Conservation (phyloP, 2,888 invertebrate species). For the Chirona hameri region DNA sequence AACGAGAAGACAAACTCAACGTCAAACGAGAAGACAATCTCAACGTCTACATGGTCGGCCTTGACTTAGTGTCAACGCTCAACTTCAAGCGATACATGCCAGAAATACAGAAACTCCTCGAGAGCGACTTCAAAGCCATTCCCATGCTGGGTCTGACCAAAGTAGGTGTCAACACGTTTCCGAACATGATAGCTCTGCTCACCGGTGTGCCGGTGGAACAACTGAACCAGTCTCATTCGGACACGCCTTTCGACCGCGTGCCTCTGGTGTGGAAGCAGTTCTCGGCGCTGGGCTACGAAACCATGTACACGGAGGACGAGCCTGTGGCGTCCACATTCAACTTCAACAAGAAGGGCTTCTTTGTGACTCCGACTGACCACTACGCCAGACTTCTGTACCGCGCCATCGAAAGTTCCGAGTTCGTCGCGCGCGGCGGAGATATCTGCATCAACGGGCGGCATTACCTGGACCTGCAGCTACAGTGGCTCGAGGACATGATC, state of each 20-base stretch:
- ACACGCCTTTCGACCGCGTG: background rate
- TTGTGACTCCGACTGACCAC: background rate
- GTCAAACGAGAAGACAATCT: background rate
- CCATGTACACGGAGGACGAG: background rate
- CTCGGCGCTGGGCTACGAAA: background rate
- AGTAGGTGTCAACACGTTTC: background rate
- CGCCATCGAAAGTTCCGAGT: background rate
- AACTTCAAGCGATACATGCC: background rate
- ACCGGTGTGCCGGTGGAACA: background rate
- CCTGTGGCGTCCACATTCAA: background rate
- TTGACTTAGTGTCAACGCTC: background rate
- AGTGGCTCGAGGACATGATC: background rate
- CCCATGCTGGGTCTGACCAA: background rate
- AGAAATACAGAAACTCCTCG: background rate
- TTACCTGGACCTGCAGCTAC: background rate
- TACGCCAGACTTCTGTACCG: background rate
- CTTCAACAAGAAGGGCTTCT: background rate
- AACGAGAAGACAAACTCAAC: background rate
- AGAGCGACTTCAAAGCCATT: background rate
- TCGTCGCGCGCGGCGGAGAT: background rate
- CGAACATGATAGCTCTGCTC: background rate
- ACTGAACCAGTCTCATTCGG: background rate
- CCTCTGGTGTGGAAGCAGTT: background rate
- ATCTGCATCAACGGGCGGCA: background rate
- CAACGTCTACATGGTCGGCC: background rate